phyloP scores from a whole-genome alignment of 1,140 invertebrate genomes.

The Arctopsyche grandis region DNA sequence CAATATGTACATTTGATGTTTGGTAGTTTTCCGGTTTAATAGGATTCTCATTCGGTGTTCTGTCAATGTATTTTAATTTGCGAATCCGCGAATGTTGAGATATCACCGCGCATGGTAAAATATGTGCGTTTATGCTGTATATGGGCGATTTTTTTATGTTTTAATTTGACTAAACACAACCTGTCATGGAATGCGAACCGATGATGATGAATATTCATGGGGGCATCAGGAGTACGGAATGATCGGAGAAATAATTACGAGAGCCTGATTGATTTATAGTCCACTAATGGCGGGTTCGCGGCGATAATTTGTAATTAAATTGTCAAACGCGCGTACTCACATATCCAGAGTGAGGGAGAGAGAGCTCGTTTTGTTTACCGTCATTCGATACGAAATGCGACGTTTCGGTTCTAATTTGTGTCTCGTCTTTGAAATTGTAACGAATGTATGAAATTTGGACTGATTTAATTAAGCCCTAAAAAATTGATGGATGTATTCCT shows the following conservation, averaged over 20 bases:
- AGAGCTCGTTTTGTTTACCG: constrained; percentile 46
- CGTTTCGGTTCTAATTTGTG: background rate
- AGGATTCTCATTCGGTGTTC: too few species aligned
- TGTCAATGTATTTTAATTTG: too few species aligned
- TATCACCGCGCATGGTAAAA: background rate
- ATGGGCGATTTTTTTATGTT: background rate
- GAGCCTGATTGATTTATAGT: constrained; percentile 53
- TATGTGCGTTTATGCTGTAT: background rate
- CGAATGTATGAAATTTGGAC: too few species aligned
- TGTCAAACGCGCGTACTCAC: constrained; percentile 49
- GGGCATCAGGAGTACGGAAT: constrained; percentile 40
- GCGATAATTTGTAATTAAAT: constrained; percentile 55
- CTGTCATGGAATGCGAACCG: constrained; percentile 42
- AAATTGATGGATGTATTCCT: too few species aligned
- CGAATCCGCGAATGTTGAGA: background rate
- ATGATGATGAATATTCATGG: constrained; percentile 54
- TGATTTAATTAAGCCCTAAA: too few species aligned
- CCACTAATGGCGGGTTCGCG: constrained; percentile 51
- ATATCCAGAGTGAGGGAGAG: background rate
- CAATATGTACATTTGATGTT: too few species aligned
- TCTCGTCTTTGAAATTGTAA: background rate
- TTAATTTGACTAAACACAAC: constrained; percentile 45
- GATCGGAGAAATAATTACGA: constrained; percentile 50
- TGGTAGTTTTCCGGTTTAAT: too few species aligned
- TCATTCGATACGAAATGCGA: constrained; percentile 38